Evolutionary conservation across 2,888 invertebrate genomes (phyloP).

Genomic region (Spilarctia lutea): DNA sequence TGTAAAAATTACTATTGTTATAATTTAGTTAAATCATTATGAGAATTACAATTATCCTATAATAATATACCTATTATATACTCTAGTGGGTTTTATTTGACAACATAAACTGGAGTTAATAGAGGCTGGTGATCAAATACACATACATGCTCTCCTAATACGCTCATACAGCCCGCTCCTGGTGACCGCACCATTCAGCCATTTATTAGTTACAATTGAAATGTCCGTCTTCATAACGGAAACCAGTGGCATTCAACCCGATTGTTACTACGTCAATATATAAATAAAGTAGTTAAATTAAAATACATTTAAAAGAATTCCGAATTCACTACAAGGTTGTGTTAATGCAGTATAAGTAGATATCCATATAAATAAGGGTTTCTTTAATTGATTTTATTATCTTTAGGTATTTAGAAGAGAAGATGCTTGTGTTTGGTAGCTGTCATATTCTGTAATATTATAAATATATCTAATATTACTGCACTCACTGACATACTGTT

Average conservation of each 20-base stretch:
- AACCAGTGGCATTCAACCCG: constrained; percentile 58
- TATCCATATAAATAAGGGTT: not conserved
- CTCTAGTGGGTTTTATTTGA: no score
- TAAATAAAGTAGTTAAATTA: not conserved
- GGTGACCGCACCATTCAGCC: constrained; percentile 28
- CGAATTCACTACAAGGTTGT: not conserved
- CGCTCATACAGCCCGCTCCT: constrained; percentile 7
- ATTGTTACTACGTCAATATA: constrained; percentile 17
- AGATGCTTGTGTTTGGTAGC: no score
- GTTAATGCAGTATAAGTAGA: not conserved
- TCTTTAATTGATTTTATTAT: not conserved
- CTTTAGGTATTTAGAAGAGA: not conserved
- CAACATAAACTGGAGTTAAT: no score
- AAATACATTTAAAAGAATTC: not conserved
- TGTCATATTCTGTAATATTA: no score
- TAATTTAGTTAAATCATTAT: no score
- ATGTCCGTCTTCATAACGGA: constrained; percentile 83
- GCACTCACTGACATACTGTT: no score
- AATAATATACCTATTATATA: no score
- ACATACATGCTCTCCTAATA: not conserved
- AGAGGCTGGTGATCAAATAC: not conserved
- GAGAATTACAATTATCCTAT: no score
- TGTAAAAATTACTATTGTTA: no score
- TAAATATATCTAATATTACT: no score
- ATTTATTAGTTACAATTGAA: constrained; percentile 81